Evolutionary conservation across 2,113 vertebrate genomes (phyloP).

Genomic region (Bothrops jararaca): DNA sequence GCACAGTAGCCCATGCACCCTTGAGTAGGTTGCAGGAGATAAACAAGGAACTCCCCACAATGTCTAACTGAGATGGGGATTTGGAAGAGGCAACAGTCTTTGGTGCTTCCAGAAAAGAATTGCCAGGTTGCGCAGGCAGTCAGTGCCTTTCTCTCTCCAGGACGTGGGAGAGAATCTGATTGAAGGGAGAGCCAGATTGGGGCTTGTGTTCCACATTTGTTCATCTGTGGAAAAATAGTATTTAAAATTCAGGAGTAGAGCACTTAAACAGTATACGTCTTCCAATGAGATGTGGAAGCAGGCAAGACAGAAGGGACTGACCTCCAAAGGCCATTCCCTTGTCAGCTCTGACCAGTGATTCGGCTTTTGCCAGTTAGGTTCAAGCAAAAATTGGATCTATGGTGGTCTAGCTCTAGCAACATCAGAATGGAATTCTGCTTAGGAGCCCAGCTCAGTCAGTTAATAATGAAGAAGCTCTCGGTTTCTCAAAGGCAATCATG

Average conservation of each 20-base stretch:
- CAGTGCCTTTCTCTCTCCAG: slow-evolving; percentile 59
- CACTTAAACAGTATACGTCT: not conserved
- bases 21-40: slow-evolving; percentile 73
- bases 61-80: slow-evolving; percentile 69
- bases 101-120: slow-evolving; percentile 65
- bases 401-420: not conserved
- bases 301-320: not conserved
- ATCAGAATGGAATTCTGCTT: not conserved
- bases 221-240: slow-evolving; percentile 70
- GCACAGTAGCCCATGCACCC: slow-evolving; percentile 78
- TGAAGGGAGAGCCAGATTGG: slow-evolving; percentile 77
- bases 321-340: not conserved
- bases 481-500: not conserved
- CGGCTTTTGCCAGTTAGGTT: not conserved
- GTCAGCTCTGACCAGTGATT: not conserved
- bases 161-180: slow-evolving; percentile 60
- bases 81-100: slow-evolving; percentile 75
- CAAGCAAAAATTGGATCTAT: not conserved
- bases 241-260: not conserved
- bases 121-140: slow-evolving; percentile 74
- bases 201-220: slow-evolving; percentile 82
- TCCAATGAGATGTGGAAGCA: not conserved
- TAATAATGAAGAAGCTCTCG: not conserved
- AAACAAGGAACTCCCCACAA: slow-evolving; percentile 73
- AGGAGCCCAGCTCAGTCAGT: not conserved